Evolutionary conservation across 2,797 vertebrate species (phyloP), one percentile per base, ranked within the genome.

Genomic region (Squalus acanthias): DNA sequence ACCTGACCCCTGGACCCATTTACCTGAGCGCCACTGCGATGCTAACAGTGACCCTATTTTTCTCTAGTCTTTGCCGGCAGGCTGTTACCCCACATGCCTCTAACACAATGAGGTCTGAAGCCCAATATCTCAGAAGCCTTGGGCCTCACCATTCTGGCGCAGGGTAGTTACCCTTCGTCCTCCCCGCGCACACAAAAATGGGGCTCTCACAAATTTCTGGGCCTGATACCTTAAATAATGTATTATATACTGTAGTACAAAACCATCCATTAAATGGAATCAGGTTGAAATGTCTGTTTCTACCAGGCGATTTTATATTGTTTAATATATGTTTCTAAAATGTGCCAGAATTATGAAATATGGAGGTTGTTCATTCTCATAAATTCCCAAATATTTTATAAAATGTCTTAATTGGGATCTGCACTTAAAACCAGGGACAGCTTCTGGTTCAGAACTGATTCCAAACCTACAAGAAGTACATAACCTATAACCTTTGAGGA

Each of bases 401-500:
- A 67, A 69, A 93, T 24, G 5, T 92, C 67, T n/a, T 92, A 65
- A 92, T 92, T 65, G 39, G 22, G 33, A 69, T 69, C 17, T 69
- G 4, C n/a, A 93, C 67, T 46, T 69, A 93, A 93, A 67, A 39
- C 63, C 5, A 63, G 17, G 8, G 17, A 17, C 20, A 46, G 17
- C 17, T 46, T 93, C 20, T 69, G n/a, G n/a, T 7, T 93, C n/a
- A 69, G 8, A 24, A 69, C 65, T 50, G 65, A 24, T 39, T 93
- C 65, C 20, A 46, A 24, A 63, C 57, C 88, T 60, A 60, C 88
- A 65, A 91, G 57, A 69, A 39, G 0, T 53, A 95, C 7, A 20
- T 95, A 95, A 95, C 26, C 57, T 92, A 22, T 6, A n/a, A 65
- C 69, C 94, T 95, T 95, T 95, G 94, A 95, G 70, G 70, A 76